These are phyloP conservation scores for Micropterix aruncella DNA, from an alignment of 2,888 invertebrate genomes.

Conservation along the genomic window DNA sequence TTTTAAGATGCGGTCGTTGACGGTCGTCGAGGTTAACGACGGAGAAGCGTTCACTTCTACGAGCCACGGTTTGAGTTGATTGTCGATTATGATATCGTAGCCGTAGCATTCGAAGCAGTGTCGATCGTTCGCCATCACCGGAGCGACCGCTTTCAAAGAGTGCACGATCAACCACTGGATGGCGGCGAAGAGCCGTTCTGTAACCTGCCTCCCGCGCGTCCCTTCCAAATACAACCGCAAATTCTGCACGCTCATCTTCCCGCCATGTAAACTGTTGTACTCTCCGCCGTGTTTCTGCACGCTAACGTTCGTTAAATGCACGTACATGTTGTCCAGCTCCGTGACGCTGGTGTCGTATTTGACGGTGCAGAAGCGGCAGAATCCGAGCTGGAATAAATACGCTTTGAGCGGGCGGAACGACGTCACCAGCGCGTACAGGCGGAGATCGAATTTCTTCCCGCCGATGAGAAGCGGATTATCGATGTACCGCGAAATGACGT, in stretches of 20 bases:
- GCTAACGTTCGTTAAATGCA: constrained; percentile 92
- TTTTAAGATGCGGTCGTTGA: constrained; percentile 86
- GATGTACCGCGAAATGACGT: constrained; percentile 94
- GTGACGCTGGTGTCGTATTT: constrained; percentile 85
- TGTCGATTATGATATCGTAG: constrained; percentile 92
- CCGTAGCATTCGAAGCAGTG: constrained; percentile 93
- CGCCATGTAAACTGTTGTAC: constrained; percentile 88
- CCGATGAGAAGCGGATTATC: constrained; percentile 91
- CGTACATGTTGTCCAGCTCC: constrained; percentile 84
- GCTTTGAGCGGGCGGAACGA: constrained; percentile 89
- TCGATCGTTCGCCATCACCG: constrained; percentile 84
- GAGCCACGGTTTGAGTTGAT: constrained; percentile 86
- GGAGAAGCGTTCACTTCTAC: constrained; percentile 95
- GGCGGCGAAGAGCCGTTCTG: constrained; percentile 76
- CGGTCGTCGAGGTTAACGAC: constrained; percentile 86
- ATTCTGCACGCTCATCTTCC: constrained; percentile 89
- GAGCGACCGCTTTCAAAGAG: constrained; percentile 83
- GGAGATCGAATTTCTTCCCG: constrained; percentile 90
- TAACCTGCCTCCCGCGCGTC: constrained; percentile 75
- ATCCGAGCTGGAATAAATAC: constrained; percentile 84
- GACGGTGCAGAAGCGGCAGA: constrained; percentile 92
- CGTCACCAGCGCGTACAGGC: constrained; percentile 84
- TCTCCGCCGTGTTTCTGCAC: constrained; percentile 96
- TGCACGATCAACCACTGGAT: constrained; percentile 87
- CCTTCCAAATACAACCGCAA: constrained; percentile 81